Evolutionary conservation across 53 echinoderm and acorn worm genomes (phyloP), one percentile per base, ranked within the genome.

Genomic region (Arbacia lixula): DNA sequence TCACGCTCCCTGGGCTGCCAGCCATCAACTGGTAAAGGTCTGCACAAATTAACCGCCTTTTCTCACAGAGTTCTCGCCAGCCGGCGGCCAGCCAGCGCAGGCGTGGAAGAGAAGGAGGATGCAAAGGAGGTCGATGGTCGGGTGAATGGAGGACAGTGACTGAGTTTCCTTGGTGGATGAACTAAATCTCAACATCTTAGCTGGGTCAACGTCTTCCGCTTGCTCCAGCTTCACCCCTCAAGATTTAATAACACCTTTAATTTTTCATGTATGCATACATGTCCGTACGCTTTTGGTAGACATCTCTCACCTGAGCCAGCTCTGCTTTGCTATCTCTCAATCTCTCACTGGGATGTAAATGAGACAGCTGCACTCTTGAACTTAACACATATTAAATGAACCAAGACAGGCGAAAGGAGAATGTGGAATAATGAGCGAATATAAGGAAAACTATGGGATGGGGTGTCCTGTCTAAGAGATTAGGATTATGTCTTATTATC

Each of bases 71-170:
- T 69, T 69, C 43, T 43, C 41, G 25, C 29, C 40, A 69, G 69
- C 40, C 69, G n/a, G n/a, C n/a, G n/a, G n/a, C n/a, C n/a, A n/a
- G n/a, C n/a, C n/a, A n/a, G n/a, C n/a, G n/a, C n/a, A n/a, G n/a
- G n/a, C n/a, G n/a, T n/a, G n/a, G n/a, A n/a, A n/a, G n/a, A n/a
- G n/a, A n/a, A n/a, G n/a, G n/a, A 33, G 6, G 64, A 63, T 81
- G 50, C 29, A 33, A 63, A 63, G 42, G 49, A 30, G 82, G 82
- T 81, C 46, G 82, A 64, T 63, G 40, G 22, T 28, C 37, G 46
- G 82, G 82, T 81, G 82, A 81, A 46, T 2, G 28, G 82, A 61
- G 82, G 82, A 81, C 82, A 81, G 64, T 81, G 82, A 81, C 82
- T 31, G 30, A 9, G 42, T 1, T 63, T 62, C 32, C 22, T 28